Conservation (phyloP, 2,888 invertebrate species). For the Hirtodrosophila alboralis region DNA sequence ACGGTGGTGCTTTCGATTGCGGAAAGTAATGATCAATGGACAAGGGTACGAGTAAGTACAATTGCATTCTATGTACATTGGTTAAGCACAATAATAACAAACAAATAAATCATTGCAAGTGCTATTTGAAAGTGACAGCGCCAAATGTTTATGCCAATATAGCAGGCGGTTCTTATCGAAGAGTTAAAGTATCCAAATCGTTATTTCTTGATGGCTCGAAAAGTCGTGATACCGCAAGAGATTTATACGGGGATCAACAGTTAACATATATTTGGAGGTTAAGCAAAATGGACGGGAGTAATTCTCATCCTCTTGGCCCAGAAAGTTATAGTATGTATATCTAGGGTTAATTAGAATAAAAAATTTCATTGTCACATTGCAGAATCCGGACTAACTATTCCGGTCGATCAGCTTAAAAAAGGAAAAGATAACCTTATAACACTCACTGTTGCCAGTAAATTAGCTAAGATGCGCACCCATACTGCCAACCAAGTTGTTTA, state of each 20-base stretch:
- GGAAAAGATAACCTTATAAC: conserved; percentile 4
- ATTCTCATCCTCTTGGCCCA: conserved; percentile 1
- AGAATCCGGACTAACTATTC: conserved; percentile 15
- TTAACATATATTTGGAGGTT: conserved; percentile 32
- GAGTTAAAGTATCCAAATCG: conserved; percentile 3
- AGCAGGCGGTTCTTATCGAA: conserved; percentile 19
- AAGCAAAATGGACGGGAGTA: background rate
- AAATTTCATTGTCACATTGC: background rate
- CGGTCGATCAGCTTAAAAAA: conserved; percentile 3
- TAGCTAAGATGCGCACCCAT: background rate
- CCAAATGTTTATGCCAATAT: conserved; percentile 18
- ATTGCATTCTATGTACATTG: no score
- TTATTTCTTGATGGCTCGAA: conserved; percentile 31
- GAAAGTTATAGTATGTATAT: conserved; percentile 13
- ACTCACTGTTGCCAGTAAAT: conserved; percentile 7
- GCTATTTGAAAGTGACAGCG: conserved; percentile 35
- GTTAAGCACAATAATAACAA: no score
- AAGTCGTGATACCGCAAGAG: conserved; percentile 32
- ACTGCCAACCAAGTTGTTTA: conserved; percentile 10
- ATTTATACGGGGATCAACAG: background rate
- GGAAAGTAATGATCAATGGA: conserved; percentile 9
- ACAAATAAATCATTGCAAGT: conserved; percentile 16
- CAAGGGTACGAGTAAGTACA: conserved; percentile 14
- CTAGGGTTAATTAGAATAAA: background rate
- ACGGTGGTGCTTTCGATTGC: conserved; percentile 9